Conservation (phyloP, 2,888 invertebrate genomes). For the Acleris laterana region DNA sequence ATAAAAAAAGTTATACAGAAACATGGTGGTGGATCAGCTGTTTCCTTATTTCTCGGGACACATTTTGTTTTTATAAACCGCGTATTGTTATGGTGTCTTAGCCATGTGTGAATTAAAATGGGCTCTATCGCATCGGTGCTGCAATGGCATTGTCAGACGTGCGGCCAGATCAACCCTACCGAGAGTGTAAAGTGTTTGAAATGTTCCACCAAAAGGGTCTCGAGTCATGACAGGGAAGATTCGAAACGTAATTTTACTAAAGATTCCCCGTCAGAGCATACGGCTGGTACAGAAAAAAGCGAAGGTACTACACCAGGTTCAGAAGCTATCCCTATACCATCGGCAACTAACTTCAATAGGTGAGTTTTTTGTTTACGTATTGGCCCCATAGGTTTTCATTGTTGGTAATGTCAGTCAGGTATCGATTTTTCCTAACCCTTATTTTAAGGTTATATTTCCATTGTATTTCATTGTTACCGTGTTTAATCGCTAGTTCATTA, state of each 20-base stretch:
- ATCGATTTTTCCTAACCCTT: constrained; percentile 77
- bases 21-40: constrained; percentile 87
- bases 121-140: constrained; percentile 97
- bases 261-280: constrained; percentile 76
- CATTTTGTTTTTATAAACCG: constrained; percentile 76
- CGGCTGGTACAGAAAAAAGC: constrained; percentile 72
- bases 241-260: constrained; percentile 66
- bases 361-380: constrained; percentile 57
- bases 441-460: constrained; percentile 76
- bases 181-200: constrained; percentile 93
- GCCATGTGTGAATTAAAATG: constrained; percentile 88
- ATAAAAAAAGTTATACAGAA: constrained; percentile 75
- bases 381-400: constrained; percentile 59
- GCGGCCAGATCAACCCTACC: constrained; percentile 94
- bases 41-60: constrained; percentile 75
- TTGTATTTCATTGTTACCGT: constrained; percentile 68
- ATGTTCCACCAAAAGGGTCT: constrained; percentile 89
- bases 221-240: constrained; percentile 82
- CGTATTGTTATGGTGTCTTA: constrained; percentile 80
- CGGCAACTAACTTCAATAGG: constrained; percentile 75
- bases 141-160: constrained; percentile 95
- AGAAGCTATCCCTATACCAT: constrained; percentile 73
- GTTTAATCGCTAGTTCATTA: constrained; percentile 64
- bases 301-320: constrained; percentile 76
- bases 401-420: constrained; percentile 65